Evolutionary conservation across 1,140 invertebrate species (phyloP).

Genomic region (Lysiphlebus fabarum): DNA sequence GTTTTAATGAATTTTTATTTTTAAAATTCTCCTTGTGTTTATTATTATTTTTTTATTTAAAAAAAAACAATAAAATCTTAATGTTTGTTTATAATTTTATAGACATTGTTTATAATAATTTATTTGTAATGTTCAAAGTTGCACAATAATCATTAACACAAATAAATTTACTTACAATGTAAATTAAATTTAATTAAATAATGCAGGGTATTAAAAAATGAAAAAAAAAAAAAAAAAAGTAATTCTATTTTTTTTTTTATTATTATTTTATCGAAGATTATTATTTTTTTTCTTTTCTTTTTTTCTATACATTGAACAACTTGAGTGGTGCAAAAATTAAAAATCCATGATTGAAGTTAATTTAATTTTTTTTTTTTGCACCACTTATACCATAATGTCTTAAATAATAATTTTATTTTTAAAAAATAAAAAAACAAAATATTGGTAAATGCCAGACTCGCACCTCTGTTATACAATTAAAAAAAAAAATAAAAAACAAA

Average conservation of each 20-base stretch:
- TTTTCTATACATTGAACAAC: conserved; percentile 31
- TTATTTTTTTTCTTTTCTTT: conserved; percentile 14
- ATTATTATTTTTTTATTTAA: too few species aligned
- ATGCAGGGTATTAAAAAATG: conserved; percentile 31
- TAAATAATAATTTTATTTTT: conserved; percentile 19
- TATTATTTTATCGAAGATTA: conserved; percentile 15
- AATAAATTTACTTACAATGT: conserved; percentile 41
- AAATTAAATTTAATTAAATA: conserved; percentile 25
- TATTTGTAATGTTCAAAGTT: conserved; percentile 48
- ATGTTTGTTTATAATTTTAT: conserved; percentile 52
- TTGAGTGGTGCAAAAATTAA: conserved; percentile 29
- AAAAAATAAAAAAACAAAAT: conserved; percentile 1
- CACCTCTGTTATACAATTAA: conserved; percentile 20
- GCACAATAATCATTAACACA: conserved; percentile 48
- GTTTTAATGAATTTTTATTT: too few species aligned
- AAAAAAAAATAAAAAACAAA: conserved; percentile 15
- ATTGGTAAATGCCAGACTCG: conserved; percentile 17
- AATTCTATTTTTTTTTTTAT: neutral
- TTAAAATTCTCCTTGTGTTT: too few species aligned
- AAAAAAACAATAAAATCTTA: conserved; percentile 44
- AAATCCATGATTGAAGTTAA: conserved; percentile 19
- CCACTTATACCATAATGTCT: conserved; percentile 2
- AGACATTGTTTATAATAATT: conserved; percentile 57
- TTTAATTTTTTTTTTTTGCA: conserved; percentile 15
- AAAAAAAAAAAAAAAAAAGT: conserved; percentile 13